Evolutionary conservation across 2,113 vertebrate genomes (phyloP), one percentile per base, ranked within the genome.

Genomic region (Pyrgilauda ruficollis): DNA sequence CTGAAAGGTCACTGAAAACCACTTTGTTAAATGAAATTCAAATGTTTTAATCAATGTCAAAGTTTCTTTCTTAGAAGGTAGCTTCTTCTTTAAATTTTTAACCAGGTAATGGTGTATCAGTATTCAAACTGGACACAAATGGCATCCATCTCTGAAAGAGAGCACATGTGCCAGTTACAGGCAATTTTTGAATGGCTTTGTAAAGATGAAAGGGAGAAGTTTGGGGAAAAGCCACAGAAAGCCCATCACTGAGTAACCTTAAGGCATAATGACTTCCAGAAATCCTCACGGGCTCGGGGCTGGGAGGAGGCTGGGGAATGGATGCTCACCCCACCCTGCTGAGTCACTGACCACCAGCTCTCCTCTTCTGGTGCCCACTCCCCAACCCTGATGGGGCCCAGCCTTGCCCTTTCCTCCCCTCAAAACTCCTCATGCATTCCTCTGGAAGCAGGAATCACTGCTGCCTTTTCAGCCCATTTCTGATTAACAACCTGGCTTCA

Each of bases 251-350:
- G 1, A 49, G 33, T 59, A 62, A 86, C 35, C 43, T 76, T 37
- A 35, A 78, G 23, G 31, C 24, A 6, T 20, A 43, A 85, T 2
- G 9, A 41, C 33, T 67, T 50, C 7, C 17, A 37, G 58, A 58
- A 76, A n/a, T 27, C 16, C 59, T 44, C 59, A 33, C 0, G 3
- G 35, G 10, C 26, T 37, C 0, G 0, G 49, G 49, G 53, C 33
- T 50, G 46, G 27, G 21, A 61, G 37, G 10, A 43, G 28, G 31
- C n/a, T 67, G 49, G 13, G 59, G 9, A 58, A 62, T 4, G 12
- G 21, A 43, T 0, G 0, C 56, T 70, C 15, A 11, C 4, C 12
- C 2, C 0, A 15, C n/a, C 9, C 37, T 64, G 44, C 53, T 16
- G 27, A 39, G 53, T 12, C 3, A 1, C 43, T n/a, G 79, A 13